A percentile compares a stretch with the other conserved stretches of the same genome.
Evolutionary conservation across 2,113 vertebrate genomes (phyloP).

Genomic region (Cervus canadensis): DNA sequence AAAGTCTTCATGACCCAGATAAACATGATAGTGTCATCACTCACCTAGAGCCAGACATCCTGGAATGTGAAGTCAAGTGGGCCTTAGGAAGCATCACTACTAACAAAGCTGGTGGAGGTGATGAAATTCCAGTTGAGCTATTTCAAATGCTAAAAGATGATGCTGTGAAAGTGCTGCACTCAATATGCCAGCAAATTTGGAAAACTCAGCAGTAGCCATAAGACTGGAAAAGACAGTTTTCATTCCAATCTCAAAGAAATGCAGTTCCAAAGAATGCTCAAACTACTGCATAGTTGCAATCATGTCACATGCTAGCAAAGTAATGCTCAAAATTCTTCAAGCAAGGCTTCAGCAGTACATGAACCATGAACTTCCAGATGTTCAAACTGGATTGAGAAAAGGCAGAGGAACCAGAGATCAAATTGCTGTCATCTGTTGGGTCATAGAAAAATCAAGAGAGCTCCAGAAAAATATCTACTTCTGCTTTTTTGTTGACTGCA

Average conservation of each 20-base stretch:
- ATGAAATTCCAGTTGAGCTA: not conserved
- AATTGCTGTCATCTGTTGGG: not conserved
- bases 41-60: not conserved
- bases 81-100: not conserved
- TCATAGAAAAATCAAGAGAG: not conserved
- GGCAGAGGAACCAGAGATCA: not conserved
- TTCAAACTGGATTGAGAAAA: not conserved
- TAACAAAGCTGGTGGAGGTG: not conserved
- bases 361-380: not conserved
- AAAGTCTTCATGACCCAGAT: not conserved
- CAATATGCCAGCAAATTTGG: not conserved
- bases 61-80: not conserved
- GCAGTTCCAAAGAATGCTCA: not conserved
- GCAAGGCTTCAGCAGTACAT: not conserved
- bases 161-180: not conserved
- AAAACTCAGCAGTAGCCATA: not conserved
- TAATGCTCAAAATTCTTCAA: not conserved
- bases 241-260: not conserved
- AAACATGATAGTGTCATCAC: not conserved
- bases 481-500: not conserved
- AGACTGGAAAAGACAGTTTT: not conserved
- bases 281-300: not conserved
- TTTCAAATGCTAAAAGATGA: not conserved
- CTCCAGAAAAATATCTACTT: not conserved
- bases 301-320: not conserved